These are phyloP conservation scores for Acrossocheilus wenchowensis DNA, from an alignment of 2,797 vertebrate species.

Conservation along the genomic window DNA sequence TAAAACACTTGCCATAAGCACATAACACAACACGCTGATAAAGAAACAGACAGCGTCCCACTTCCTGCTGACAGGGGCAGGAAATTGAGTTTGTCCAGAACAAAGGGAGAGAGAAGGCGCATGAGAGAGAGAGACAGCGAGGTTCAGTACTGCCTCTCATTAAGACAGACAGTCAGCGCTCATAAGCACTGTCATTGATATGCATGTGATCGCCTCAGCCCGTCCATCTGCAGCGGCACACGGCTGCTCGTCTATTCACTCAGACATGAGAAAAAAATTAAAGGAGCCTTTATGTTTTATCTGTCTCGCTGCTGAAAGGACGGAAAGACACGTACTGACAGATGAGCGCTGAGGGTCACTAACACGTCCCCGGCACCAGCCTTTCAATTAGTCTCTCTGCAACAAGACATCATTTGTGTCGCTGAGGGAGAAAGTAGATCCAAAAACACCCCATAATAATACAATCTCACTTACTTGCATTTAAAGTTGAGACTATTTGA, in stretches of 20 bases:
- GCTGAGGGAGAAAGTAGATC: background rate
- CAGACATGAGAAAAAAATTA: slow-evolving; percentile 20
- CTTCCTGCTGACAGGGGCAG: slow-evolving; percentile 49
- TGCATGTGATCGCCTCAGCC: slow-evolving; percentile 31
- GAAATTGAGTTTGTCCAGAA: slow-evolving; percentile 55
- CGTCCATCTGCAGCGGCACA: slow-evolving; percentile 33
- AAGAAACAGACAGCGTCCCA: slow-evolving; percentile 38
- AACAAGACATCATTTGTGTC: slow-evolving; percentile 42
- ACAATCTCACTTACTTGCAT: background rate
- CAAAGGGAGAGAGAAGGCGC: slow-evolving; percentile 16
- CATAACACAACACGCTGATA: slow-evolving; percentile 34
- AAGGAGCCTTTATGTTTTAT: slow-evolving; percentile 46
- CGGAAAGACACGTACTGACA: slow-evolving; percentile 32
- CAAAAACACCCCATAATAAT: background rate
- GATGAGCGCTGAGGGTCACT: slow-evolving; percentile 22
- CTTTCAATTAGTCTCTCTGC: slow-evolving; percentile 54
- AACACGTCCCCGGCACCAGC: slow-evolving; percentile 3
- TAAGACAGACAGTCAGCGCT: slow-evolving; percentile 11
- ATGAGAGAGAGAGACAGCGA: slow-evolving; percentile 21
- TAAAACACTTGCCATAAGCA: slow-evolving; percentile 40
- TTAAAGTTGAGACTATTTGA: background rate
- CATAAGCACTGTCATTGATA: slow-evolving; percentile 51
- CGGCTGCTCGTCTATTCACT: slow-evolving; percentile 1
- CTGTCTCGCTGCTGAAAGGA: slow-evolving; percentile 23
- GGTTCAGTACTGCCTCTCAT: slow-evolving; percentile 31